Percentiles rank a stretch among this genome's conserved stretches.
phyloP scores from a whole-genome alignment of 2,797 vertebrate genomes.

The Notoglanidium macrostoma region DNA sequence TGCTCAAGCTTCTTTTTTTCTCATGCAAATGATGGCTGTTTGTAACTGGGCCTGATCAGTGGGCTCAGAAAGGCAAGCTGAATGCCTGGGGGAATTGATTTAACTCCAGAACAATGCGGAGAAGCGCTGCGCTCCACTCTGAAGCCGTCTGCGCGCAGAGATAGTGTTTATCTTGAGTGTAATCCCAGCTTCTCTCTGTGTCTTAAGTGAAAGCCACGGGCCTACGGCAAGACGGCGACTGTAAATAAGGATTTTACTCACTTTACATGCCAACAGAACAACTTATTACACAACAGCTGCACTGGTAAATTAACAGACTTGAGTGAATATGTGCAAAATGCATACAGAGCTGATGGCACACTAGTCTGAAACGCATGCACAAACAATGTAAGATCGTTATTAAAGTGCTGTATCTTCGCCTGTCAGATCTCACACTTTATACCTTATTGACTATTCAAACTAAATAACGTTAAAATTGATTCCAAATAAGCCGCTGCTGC shows the following conservation, averaged over 20 bases:
- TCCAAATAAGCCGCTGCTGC: slow-evolving; percentile 72
- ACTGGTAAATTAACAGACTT: slow-evolving; percentile 26
- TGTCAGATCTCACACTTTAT: slow-evolving; percentile 68
- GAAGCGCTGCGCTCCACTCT: slow-evolving; percentile 48
- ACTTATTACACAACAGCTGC: slow-evolving; percentile 44
- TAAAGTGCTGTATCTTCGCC: slow-evolving; percentile 65
- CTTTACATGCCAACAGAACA: slow-evolving; percentile 47
- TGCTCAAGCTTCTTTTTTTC: slow-evolving; percentile 54
- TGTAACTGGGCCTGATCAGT: slow-evolving; percentile 68
- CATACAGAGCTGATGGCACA: slow-evolving; percentile 28
- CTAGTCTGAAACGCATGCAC: slow-evolving; percentile 30
- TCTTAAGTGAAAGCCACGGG: slow-evolving; percentile 48
- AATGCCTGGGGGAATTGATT: slow-evolving; percentile 70
- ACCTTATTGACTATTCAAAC: slow-evolving; percentile 79
- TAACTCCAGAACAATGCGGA: slow-evolving; percentile 73
- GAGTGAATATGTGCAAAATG: slow-evolving; percentile 18
- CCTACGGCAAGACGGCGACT: slow-evolving; percentile 46
- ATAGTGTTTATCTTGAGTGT: slow-evolving; percentile 62
- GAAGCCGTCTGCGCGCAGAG: slow-evolving; percentile 52
- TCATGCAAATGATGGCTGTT: slow-evolving; percentile 64
- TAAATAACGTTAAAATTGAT: slow-evolving; percentile 83
- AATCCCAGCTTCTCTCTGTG: slow-evolving; percentile 56
- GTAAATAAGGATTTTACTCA: slow-evolving; percentile 57
- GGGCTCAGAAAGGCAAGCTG: slow-evolving; percentile 62
- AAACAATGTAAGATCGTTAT: slow-evolving; percentile 56